Conservation (phyloP, 2,888 invertebrate genomes). For the Lathronympha strigana region DNA sequence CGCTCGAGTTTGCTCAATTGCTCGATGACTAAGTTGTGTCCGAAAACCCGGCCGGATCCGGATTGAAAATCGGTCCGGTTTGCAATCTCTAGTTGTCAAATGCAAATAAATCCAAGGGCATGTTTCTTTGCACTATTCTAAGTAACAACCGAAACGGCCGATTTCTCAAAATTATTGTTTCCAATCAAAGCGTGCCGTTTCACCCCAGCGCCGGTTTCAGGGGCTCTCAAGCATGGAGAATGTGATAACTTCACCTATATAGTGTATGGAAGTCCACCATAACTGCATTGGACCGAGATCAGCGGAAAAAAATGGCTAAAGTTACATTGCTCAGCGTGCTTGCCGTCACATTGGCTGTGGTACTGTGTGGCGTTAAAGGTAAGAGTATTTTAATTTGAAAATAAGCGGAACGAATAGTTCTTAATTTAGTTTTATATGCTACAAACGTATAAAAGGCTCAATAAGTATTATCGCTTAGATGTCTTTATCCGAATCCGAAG, state of each 20-base stretch:
- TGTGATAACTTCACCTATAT: slow-evolving; percentile 49
- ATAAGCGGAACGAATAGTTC: slow-evolving; percentile 12
- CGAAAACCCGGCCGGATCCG: no score
- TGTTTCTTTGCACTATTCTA: neutral
- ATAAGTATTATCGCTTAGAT: neutral
- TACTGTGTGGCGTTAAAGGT: slow-evolving; percentile 33
- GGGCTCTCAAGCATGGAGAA: slow-evolving; percentile 54
- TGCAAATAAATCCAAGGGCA: slow-evolving; percentile 1
- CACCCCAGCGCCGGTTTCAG: slow-evolving; percentile 53
- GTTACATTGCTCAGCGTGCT: slow-evolving; percentile 37
- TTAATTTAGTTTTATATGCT: neutral
- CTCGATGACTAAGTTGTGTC: no score
- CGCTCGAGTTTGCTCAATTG: no score
- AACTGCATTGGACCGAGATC: slow-evolving; percentile 33
- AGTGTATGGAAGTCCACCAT: slow-evolving; percentile 41
- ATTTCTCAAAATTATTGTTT: slow-evolving; percentile 17
- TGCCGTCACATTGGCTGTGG: slow-evolving; percentile 29
- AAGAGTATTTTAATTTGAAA: slow-evolving; percentile 12
- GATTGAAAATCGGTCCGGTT: no score
- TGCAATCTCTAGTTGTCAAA: neutral
- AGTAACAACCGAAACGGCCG: neutral
- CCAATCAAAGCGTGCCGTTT: slow-evolving; percentile 38
- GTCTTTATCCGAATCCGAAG: no score
- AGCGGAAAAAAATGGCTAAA: slow-evolving; percentile 45
- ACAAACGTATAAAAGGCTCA: neutral